These are phyloP conservation scores for Monochamus alternatus DNA, from an alignment of 2,888 invertebrate genomes.

Conservation along the genomic window DNA sequence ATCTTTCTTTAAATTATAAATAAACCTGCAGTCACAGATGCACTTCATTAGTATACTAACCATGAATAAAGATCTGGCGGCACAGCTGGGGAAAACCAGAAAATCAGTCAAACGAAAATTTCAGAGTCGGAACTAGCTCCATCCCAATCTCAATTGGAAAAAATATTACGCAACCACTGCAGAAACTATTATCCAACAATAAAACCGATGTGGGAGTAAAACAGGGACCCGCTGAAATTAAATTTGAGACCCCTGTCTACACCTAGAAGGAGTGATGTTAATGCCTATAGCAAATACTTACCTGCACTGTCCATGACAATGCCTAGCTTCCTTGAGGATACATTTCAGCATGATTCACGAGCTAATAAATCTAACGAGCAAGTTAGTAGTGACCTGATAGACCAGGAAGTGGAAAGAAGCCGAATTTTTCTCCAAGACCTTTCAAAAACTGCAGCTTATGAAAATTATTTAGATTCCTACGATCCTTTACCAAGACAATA, in stretches of 20 bases:
- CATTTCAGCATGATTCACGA: too few relatives aligned
- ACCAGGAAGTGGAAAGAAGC: too few relatives aligned
- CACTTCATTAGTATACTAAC: not conserved
- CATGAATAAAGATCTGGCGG: not conserved
- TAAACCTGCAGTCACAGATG: not conserved
- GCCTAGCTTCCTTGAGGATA: too few relatives aligned
- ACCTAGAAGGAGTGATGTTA: not conserved
- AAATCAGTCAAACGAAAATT: constrained; percentile 18
- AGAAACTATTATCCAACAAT: not conserved
- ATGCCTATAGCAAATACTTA: not conserved
- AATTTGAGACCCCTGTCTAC: not conserved
- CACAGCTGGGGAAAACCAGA: constrained; percentile 14
- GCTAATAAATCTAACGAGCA: too few relatives aligned
- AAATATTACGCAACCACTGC: constrained; percentile 21
- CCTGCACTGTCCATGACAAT: too few relatives aligned
- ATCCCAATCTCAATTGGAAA: not conserved
- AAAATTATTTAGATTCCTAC: too few relatives aligned
- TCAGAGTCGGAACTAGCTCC: constrained; percentile 8
- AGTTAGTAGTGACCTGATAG: too few relatives aligned
- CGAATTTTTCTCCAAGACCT: too few relatives aligned
- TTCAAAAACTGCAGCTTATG: too few relatives aligned
- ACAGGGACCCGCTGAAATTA: not conserved
- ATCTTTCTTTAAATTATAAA: not conserved
- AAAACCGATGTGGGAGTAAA: not conserved
- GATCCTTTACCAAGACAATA: too few relatives aligned